phyloP scores from a whole-genome alignment of 2,113 vertebrate genomes.

The Chamaea fasciata region DNA sequence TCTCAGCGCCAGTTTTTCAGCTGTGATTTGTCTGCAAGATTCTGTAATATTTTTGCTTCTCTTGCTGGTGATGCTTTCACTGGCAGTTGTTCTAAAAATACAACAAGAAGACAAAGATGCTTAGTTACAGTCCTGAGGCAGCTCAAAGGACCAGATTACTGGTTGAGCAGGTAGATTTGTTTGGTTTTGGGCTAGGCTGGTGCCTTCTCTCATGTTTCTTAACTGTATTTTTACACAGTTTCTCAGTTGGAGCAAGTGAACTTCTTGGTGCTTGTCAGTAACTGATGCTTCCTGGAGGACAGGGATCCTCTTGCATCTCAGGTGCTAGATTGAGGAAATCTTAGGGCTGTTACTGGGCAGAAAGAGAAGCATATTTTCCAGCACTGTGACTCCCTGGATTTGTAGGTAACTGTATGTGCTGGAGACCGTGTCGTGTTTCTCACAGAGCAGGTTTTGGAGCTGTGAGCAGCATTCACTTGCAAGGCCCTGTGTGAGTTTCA shows the following conservation, averaged over 20 bases:
- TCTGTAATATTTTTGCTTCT: background rate
- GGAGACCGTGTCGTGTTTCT: background rate
- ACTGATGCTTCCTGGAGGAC: background rate
- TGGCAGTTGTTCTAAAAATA: background rate
- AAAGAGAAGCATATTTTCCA: background rate
- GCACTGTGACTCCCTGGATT: background rate
- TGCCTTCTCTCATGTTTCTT: background rate
- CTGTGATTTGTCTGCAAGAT: background rate
- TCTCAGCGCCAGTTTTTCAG: background rate
- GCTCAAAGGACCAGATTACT: background rate
- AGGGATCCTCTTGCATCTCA: background rate
- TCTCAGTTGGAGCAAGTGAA: background rate
- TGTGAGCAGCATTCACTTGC: background rate
- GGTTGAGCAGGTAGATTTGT: background rate
- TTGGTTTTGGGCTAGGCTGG: background rate
- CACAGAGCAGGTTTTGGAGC: background rate
- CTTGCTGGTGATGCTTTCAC: background rate
- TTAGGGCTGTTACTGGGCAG: background rate
- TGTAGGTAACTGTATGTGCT: background rate
- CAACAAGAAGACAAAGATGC: background rate
- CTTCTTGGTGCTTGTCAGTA: background rate
- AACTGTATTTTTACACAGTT: background rate
- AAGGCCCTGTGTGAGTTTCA: background rate
- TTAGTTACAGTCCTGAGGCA: background rate
- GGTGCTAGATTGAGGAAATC: background rate